Evolutionary conservation across 2,797 vertebrate genomes (phyloP).

Genomic region (Gymnoscopelus braueri): DNA sequence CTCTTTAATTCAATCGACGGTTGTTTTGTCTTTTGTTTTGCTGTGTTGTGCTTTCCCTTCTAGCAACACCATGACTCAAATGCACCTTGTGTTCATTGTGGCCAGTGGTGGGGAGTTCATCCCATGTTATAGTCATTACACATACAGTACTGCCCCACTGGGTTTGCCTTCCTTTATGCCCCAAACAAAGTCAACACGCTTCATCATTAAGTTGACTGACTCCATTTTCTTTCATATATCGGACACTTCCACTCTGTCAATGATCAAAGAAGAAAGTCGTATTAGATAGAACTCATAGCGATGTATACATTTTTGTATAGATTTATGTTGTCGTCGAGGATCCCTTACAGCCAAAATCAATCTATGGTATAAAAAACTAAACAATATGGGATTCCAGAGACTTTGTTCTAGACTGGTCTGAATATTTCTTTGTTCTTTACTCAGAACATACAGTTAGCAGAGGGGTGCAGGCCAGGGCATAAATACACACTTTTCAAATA

Average conservation of each 20-base stretch:
- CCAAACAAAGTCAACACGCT: slow-evolving; percentile 6
- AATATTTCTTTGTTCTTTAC: too few relatives aligned
- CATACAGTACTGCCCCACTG: neutral
- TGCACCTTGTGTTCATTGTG: slow-evolving; percentile 59
- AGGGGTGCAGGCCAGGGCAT: too few relatives aligned
- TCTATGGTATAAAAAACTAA: too few relatives aligned
- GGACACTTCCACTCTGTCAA: neutral
- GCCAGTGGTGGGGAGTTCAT: slow-evolving; percentile 17
- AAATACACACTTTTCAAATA: too few relatives aligned
- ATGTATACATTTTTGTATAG: too few relatives aligned
- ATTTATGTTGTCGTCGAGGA: too few relatives aligned
- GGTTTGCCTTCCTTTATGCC: slow-evolving; percentile 3
- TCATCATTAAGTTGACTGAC: slow-evolving; percentile 6
- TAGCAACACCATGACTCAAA: slow-evolving; percentile 56
- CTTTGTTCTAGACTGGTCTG: too few relatives aligned
- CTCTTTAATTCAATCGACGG: slow-evolving; percentile 22
- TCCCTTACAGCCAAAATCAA: too few relatives aligned
- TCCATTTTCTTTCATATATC: neutral
- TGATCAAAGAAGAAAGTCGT: neutral
- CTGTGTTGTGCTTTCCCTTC: slow-evolving; percentile 26
- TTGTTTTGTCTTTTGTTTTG: slow-evolving; percentile 50
- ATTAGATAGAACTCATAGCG: neutral
- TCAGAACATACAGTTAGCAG: too few relatives aligned
- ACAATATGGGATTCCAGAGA: too few relatives aligned
- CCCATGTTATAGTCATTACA: slow-evolving; percentile 9